Evolutionary conservation across 2,888 invertebrate genomes (phyloP).

Genomic region (Dilophus febrilis): DNA sequence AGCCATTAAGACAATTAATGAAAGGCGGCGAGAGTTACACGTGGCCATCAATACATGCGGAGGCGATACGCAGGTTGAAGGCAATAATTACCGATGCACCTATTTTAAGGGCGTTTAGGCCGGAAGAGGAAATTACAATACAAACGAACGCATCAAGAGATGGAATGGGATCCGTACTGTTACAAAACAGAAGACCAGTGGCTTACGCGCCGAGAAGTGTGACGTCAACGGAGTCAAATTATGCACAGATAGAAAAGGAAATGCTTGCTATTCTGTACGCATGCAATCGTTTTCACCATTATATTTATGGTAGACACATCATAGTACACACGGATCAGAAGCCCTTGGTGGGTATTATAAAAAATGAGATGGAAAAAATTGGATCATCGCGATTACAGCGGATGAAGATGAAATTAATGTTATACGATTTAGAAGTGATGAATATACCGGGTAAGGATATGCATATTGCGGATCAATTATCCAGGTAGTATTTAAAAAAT

Average conservation of each 20-base stretch:
- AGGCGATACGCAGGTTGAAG: conserved; percentile 8
- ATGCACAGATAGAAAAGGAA: conserved; percentile 14
- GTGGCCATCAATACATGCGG: conserved; percentile 8
- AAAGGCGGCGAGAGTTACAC: conserved; percentile 7
- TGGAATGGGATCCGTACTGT: conserved; percentile 10
- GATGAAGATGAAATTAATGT: conserved; percentile 14
- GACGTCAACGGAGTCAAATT: conserved; percentile 14
- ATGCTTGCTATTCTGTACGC: conserved; percentile 10
- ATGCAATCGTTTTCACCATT: conserved; percentile 12
- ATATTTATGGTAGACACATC: conserved; percentile 11
- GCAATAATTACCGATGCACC: conserved; percentile 7
- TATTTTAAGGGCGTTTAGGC: conserved; percentile 1
- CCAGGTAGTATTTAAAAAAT: conserved; percentile 5
- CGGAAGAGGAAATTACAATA: conserved; percentile 4
- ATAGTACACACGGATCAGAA: conserved; percentile 12
- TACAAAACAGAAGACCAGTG: conserved; percentile 8
- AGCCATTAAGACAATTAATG: conserved; percentile 8
- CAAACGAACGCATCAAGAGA: conserved; percentile 10
- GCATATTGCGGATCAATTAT: not conserved
- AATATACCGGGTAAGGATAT: conserved; percentile 12
- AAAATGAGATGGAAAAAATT: conserved; percentile 12
- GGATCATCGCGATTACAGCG: conserved; percentile 12
- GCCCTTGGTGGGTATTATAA: conserved; percentile 11
- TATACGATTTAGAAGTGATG: conserved; percentile 11
- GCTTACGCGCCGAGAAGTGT: conserved; percentile 15